These are phyloP conservation scores for Notothenia rossii DNA, from an alignment of 2,113 vertebrate genomes.

Conservation along the genomic window DNA sequence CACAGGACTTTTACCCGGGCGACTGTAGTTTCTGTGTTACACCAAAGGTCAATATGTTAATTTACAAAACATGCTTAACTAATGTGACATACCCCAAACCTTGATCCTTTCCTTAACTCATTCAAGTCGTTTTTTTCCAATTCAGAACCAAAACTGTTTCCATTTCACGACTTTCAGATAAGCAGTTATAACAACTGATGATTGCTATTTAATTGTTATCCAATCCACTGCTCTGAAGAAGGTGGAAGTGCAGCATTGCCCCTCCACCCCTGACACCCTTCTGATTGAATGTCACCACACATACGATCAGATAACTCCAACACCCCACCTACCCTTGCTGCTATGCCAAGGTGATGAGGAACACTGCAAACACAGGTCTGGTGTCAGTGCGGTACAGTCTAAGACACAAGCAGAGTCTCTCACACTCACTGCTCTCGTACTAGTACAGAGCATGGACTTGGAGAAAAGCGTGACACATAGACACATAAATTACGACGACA, in stretches of 20 bases:
- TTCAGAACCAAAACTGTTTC: too few species aligned
- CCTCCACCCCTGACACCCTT: constrained; percentile 5
- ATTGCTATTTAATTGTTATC: background rate
- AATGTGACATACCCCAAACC: too few species aligned
- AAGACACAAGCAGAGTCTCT: constrained; percentile 23
- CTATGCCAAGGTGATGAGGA: constrained; percentile 14
- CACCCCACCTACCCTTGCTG: constrained; percentile 14
- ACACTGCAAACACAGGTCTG: constrained; percentile 24
- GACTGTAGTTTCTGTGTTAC: too few species aligned
- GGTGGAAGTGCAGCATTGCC: constrained; percentile 3
- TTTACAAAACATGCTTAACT: too few species aligned
- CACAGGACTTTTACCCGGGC: too few species aligned
- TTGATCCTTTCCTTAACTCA: too few species aligned
- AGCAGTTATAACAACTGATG: too few species aligned
- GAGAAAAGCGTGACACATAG: constrained; percentile 17
- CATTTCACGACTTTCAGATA: too few species aligned
- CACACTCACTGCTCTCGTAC: background rate
- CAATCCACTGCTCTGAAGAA: background rate
- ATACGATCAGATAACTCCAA: constrained; percentile 28
- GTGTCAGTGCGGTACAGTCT: constrained; percentile 21
- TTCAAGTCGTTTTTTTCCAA: too few species aligned
- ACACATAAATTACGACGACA: constrained; percentile 11
- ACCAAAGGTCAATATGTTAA: too few species aligned
- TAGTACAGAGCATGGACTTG: background rate
- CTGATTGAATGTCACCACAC: constrained; percentile 44